Percentiles rank a stretch among this genome's conserved stretches.
Conservation (phyloP, 2,113 vertebrate species). For the Salvelinus sp. region DNA sequence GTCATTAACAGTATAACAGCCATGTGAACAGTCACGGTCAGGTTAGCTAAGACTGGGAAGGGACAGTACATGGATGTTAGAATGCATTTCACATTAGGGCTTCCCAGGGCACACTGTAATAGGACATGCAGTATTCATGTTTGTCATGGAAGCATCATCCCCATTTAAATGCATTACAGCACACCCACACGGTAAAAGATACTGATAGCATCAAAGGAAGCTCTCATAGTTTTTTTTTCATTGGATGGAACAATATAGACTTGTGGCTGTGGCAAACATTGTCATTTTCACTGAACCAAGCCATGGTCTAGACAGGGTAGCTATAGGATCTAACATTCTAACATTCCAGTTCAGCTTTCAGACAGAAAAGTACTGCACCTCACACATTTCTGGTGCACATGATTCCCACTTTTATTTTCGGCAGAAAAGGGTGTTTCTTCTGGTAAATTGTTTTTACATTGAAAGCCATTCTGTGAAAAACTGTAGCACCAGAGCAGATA, state of each 20-base stretch:
- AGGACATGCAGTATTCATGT: slow-evolving; percentile 34
- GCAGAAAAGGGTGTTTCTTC: slow-evolving; percentile 64
- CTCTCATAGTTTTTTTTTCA: slow-evolving; percentile 37
- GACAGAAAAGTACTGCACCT: slow-evolving; percentile 67
- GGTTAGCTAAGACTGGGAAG: neutral
- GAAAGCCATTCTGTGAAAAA: slow-evolving; percentile 73
- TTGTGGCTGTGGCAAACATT: slow-evolving; percentile 51
- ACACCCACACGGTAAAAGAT: slow-evolving; percentile 27
- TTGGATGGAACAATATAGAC: slow-evolving; percentile 23
- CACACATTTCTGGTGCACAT: slow-evolving; percentile 71
- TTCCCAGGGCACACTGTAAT: slow-evolving; percentile 25
- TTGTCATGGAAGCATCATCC: slow-evolving; percentile 46
- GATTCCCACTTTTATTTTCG: slow-evolving; percentile 75
- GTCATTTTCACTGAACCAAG: slow-evolving; percentile 63
- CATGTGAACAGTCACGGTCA: neutral
- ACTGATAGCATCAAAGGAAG: slow-evolving; percentile 47
- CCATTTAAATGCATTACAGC: slow-evolving; percentile 57
- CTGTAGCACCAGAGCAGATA: slow-evolving; percentile 78
- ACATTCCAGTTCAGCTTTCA: slow-evolving; percentile 40
- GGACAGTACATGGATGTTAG: slow-evolving; percentile 11
- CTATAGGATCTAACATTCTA: neutral
- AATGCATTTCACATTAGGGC: slow-evolving; percentile 12
- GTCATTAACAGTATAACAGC: slow-evolving; percentile 5
- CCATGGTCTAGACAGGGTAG: slow-evolving; percentile 32
- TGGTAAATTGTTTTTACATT: slow-evolving; percentile 67